Evolutionary conservation across 1,140 invertebrate species (phyloP), one percentile per base, ranked within the genome.

Genomic region (Pseudomyrmex sp.): DNA sequence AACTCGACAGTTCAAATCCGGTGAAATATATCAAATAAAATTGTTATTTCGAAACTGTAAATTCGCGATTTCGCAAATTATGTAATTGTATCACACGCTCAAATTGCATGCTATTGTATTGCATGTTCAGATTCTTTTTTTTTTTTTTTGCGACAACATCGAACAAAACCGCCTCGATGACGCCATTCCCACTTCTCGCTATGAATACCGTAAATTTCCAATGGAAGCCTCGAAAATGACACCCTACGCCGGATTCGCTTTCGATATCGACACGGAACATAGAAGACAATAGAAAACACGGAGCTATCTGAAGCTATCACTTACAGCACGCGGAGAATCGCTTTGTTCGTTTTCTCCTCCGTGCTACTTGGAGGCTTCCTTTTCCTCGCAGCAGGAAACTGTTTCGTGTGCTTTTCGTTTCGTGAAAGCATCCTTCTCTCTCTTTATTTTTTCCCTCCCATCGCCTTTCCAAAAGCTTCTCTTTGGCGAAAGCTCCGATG

Each of bases 121-220:
- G 35, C 5, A 7, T 1, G 5, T 1, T 35, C 35, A 35, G 35
- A 35, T 35, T n/a, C n/a, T n/a, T 7, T 35, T 35, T 26, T 26
- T 26, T 26, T 3, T 26, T 26, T 26, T 26, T 35, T 7, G 35
- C 5, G 4, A 35, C 3, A 56, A 50, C 20, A 12, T 13, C 2
- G 15, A 73, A 73, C 44, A 44, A 35, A 58, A 76, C 18, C 7
- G 26, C n/a, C 9, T 61, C 8, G 48, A 18, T 15, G 23, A 54
- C 46, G 26, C 7, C 23, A 12, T 52, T 76, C 23, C 18, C 23
- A 44, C n/a, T 56, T 20, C 23, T 44, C 20, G 12, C 26, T 66
- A 54, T 18, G 48, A 77, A 77, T 77, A 56, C 61, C 23, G 26
- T 77, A 77, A 77, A 56, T 35, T 77, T 66, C 62, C 26, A n/a